phyloP scores from a whole-genome alignment of 2,797 vertebrate genomes.

The Tapera naevia region DNA sequence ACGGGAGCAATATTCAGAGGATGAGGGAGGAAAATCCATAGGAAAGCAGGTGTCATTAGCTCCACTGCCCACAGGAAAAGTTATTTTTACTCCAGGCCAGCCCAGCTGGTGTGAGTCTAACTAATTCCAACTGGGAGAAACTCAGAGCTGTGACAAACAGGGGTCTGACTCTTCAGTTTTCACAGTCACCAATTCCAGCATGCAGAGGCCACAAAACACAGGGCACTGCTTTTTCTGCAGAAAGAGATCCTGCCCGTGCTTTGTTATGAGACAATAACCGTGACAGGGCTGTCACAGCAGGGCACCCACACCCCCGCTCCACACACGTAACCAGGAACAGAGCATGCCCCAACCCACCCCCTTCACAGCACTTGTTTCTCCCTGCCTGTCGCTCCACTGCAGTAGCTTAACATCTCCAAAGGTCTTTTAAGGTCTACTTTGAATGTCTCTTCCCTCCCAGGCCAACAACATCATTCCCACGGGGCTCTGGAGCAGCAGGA shows the following conservation, averaged over 20 bases:
- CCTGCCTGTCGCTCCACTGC: not conserved
- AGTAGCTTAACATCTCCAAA: not conserved
- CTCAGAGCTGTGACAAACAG: not conserved
- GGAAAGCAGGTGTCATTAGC: constrained; percentile 33
- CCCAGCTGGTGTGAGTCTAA: not conserved
- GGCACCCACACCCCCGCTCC: not conserved
- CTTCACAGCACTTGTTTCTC: not conserved
- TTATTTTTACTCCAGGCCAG: constrained; percentile 7
- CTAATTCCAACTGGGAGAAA: constrained; percentile 18
- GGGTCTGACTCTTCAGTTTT: not conserved
- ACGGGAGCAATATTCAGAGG: not conserved
- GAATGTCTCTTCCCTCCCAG: not conserved
- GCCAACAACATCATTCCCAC: not conserved
- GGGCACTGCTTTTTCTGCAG: not conserved
- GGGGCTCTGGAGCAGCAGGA: not conserved
- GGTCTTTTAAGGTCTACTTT: constrained; percentile 9
- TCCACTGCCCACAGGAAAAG: not conserved
- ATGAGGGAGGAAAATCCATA: not conserved
- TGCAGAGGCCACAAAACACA: not conserved
- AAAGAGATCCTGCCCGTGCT: not conserved
- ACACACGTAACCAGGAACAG: not conserved
- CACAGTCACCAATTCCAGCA: not conserved
- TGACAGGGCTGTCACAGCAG: not conserved
- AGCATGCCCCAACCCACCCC: not conserved
- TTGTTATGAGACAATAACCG: not conserved